These are phyloP conservation scores for Clitarchus hookeri DNA, from an alignment of 2,888 invertebrate species.

Conservation along the genomic window DNA sequence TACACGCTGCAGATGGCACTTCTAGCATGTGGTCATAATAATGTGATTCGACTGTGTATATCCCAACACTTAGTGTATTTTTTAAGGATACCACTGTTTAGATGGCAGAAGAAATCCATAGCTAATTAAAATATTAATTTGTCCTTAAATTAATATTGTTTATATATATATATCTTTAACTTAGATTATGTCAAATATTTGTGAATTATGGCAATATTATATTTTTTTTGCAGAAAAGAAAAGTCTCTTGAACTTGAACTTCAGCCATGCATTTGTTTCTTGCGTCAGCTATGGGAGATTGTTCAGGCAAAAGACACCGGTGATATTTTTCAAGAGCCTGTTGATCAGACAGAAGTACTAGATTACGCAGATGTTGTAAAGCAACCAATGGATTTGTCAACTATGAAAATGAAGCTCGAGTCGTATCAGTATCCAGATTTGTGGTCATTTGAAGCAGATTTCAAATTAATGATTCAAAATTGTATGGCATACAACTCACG, in stretches of 20 bases:
- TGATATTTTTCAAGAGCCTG: conserved; percentile 91
- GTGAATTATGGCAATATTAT: conserved; percentile 3
- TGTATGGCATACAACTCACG: conserved; percentile 92
- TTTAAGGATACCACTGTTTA: no score
- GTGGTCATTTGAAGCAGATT: conserved; percentile 84
- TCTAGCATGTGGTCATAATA: no score
- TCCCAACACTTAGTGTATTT: no score
- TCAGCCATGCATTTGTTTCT: conserved; percentile 78
- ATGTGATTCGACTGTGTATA: no score
- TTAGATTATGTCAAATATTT: neutral
- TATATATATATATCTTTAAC: neutral
- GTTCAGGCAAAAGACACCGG: conserved; percentile 79
- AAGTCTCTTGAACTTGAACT: conserved; percentile 80
- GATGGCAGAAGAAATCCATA: no score
- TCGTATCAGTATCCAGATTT: conserved; percentile 70
- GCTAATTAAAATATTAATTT: no score
- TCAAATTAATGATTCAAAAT: conserved; percentile 94
- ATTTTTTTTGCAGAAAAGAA: conserved; percentile 60
- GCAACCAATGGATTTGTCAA: conserved; percentile 86
- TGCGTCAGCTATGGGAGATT: conserved; percentile 76
- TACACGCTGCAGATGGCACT: no score
- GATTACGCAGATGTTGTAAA: conserved; percentile 79
- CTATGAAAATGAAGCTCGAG: conserved; percentile 81
- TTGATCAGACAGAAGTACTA: conserved; percentile 76
- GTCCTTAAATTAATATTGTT: conserved; percentile 17